Base-by-base conservation (phyloP, 1,140 invertebrate genomes). In the Neodiprion virginianus region DNA sequence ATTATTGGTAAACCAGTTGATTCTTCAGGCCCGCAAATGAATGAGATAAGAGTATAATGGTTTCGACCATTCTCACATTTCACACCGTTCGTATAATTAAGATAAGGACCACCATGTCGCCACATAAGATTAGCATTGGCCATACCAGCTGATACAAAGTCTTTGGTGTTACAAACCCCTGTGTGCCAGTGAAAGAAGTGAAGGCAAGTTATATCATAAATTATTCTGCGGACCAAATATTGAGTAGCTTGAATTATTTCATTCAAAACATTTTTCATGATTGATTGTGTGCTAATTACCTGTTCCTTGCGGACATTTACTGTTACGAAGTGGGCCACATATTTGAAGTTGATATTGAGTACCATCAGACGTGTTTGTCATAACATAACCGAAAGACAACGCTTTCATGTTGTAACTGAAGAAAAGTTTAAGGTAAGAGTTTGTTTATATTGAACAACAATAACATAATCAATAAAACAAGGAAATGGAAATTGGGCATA, bases 71-170 rank as follows among this genome's bases (percentile, higher is more conserved):
- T 78, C 23, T 74, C 66, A 72, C 89, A 91, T 65, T 80, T 49
- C 72, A 83, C 82, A 21, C 90, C 90, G 74, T 88, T 79, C 28
- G 88, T 88, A 77, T 91, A 91, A 76, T 90, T 88, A 71, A 91
- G 83, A 82, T 90, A 91, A 11, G 88, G 86, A 69, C 89, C 89
- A 74, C 82, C 86, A 75, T 88, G 82, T 77, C 87, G 83, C 86
- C 89, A 89, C 72, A 85, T 82, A 69, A 91, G 82, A 78, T 90
- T 84, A 49, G 86, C 77, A 73, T 89, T 90, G 66, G 80, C 82
- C 74, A 80, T 84, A n/a, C 90, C 90, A 72, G 87, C 79, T 47
- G 87, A 86, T 53, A 75, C 83, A 74, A 67, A 70, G 53, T 77
- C 79, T 12, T 79, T 75, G 1, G 69, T 74, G 53, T 77, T 76